A percentile compares a stretch with the other conserved stretches of the same genome.
phyloP scores from a whole-genome alignment of 2,888 invertebrate species.

The Tinea semifulvella region DNA sequence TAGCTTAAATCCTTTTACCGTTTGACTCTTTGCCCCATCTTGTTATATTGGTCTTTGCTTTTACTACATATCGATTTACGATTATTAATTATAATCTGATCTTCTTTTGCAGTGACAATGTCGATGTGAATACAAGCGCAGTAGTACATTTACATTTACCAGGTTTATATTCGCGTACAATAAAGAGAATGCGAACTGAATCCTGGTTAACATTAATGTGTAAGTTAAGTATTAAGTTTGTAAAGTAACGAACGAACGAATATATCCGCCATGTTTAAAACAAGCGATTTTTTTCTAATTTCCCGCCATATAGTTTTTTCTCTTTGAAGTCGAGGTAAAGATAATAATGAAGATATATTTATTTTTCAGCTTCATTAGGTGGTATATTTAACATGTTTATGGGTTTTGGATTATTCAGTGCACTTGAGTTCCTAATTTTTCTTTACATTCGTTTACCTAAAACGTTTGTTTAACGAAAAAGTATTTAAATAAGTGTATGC shows the following conservation, averaged over 20 bases:
- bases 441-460: slow-evolving; percentile 22
- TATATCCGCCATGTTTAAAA: no score
- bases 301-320: no score
- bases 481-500: no score
- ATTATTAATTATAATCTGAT: neutral
- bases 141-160: slow-evolving; percentile 34
- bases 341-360: slow-evolving; percentile 8
- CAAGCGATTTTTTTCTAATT: no score
- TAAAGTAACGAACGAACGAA: neutral
- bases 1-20: no score
- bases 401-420: slow-evolving; percentile 52
- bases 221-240: slow-evolving; percentile 26
- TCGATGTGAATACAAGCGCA: slow-evolving; percentile 31
- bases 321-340: no score
- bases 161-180: slow-evolving; percentile 33
- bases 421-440: slow-evolving; percentile 41
- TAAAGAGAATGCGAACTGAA: slow-evolving; percentile 40
- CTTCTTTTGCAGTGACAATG: slow-evolving; percentile 32
- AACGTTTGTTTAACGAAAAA: neutral
- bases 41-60: no score
- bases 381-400: slow-evolving; percentile 60
- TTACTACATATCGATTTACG: neutral
- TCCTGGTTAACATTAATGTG: slow-evolving; percentile 53
- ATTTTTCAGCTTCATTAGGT: slow-evolving; percentile 47
- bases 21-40: no score